Evolutionary conservation across 2,113 vertebrate species (phyloP).

Genomic region (Dissostichus mawsoni): DNA sequence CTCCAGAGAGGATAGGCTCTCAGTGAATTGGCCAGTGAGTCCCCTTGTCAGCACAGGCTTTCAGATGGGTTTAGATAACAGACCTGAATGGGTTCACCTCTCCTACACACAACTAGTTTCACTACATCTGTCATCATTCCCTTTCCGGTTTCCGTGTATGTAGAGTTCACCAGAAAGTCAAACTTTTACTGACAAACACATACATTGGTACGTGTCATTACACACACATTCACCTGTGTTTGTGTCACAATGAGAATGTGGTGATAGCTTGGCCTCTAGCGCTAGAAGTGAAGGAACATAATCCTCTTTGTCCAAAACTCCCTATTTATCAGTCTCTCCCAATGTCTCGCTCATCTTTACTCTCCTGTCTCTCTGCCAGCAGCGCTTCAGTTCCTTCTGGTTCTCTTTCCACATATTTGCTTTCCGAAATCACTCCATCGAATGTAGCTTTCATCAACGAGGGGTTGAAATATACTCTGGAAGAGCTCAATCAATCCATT

Average conservation of each 20-base stretch:
- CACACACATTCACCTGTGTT: constrained; percentile 19
- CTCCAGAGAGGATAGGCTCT: constrained; percentile 51
- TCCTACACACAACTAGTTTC: constrained; percentile 9
- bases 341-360: constrained; percentile 6
- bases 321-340: constrained; percentile 47
- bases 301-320: constrained; percentile 45
- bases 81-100: constrained; percentile 50
- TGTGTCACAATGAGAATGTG: background rate
- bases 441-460: constrained; percentile 41
- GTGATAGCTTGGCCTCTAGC: constrained; percentile 19
- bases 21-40: constrained; percentile 48
- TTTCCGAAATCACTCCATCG: constrained; percentile 28
- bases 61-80: constrained; percentile 64
- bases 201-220: background rate
- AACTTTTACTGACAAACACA: constrained; percentile 20
- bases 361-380: constrained; percentile 7
- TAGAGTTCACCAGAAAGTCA: constrained; percentile 39
- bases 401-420: constrained; percentile 33
- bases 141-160: background rate
- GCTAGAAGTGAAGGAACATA: constrained; percentile 31
- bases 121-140: constrained; percentile 17
- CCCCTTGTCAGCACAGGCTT: constrained; percentile 52
- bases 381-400: constrained; percentile 7
- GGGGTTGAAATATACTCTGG: constrained; percentile 11
- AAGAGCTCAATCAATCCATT: constrained; percentile 25